Evolutionary conservation across 2,888 invertebrate species (phyloP).

Genomic region (Cataglyphis livida): DNA sequence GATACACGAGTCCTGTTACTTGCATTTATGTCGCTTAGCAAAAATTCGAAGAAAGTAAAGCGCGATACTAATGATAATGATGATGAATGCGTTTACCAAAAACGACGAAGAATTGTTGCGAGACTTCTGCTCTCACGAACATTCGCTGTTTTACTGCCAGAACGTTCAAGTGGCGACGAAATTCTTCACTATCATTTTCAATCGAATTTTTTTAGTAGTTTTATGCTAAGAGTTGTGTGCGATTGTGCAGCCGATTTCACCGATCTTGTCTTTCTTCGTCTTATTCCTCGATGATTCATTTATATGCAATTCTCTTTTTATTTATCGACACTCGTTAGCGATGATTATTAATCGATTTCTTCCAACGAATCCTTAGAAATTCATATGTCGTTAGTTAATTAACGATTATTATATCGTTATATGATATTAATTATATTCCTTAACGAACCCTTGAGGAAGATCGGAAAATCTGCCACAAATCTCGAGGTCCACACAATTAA

Average conservation of each 20-base stretch:
- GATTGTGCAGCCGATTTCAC: conserved; percentile 14
- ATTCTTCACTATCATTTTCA: conserved; percentile 33
- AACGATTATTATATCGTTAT: background rate
- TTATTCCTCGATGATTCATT: background rate
- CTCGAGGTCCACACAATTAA: background rate
- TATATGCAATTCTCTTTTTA: background rate
- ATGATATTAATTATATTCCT: no score
- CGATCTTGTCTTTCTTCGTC: conserved; percentile 9
- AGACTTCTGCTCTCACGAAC: background rate
- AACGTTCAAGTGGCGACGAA: background rate
- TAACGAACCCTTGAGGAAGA: conserved; percentile 19
- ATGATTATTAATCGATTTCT: background rate
- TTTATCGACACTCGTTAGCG: background rate
- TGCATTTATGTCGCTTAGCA: conserved; percentile 66
- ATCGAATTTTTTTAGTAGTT: conserved; percentile 2
- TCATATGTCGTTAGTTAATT: background rate
- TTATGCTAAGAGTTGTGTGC: conserved; percentile 9
- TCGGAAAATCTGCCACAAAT: conserved; percentile 26
- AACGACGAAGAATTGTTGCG: conserved; percentile 15
- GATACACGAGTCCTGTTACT: conserved; percentile 60
- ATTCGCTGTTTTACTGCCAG: conserved; percentile 20
- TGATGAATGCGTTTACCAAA: conserved; percentile 16
- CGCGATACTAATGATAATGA: conserved; percentile 56
- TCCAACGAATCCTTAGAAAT: background rate
- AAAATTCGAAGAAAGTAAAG: conserved; percentile 45